These are phyloP conservation scores for Polydrusus pterygomalis DNA, from an alignment of 2,888 invertebrate genomes.

Conservation along the genomic window DNA sequence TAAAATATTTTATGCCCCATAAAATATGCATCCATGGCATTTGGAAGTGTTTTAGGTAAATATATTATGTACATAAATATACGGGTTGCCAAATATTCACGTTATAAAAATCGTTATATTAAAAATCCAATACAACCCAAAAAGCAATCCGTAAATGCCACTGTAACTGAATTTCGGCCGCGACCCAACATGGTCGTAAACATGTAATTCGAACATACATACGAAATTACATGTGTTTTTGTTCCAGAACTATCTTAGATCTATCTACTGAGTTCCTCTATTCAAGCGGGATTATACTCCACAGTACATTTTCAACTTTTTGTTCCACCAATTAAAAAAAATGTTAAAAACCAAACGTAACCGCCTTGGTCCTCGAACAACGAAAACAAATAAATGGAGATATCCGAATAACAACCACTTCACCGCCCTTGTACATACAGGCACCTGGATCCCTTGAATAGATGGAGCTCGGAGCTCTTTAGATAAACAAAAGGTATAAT, in stretches of 20 bases:
- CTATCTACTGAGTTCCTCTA: too few relatives aligned
- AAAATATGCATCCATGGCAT: neutral
- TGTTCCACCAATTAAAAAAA: too few relatives aligned
- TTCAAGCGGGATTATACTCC: too few relatives aligned
- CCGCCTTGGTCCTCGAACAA: neutral
- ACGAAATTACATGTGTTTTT: too few relatives aligned
- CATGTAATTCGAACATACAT: too few relatives aligned
- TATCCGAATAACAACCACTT: constrained; percentile 33
- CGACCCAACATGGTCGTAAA: too few relatives aligned
- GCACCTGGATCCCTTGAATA: constrained; percentile 36
- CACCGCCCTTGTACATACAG: constrained; percentile 20
- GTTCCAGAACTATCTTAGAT: too few relatives aligned
- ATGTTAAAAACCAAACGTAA: too few relatives aligned
- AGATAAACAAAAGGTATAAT: constrained; percentile 47
- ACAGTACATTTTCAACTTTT: too few relatives aligned
- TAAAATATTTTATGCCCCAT: constrained; percentile 15
- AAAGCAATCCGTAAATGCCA: too few relatives aligned
- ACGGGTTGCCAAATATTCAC: neutral
- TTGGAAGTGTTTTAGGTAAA: neutral
- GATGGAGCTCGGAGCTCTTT: constrained; percentile 9
- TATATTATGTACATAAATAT: neutral
- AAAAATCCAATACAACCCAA: too few relatives aligned
- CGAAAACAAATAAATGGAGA: constrained; percentile 8
- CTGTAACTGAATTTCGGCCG: too few relatives aligned
- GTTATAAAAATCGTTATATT: neutral